Evolutionary conservation across 2,113 vertebrate species (phyloP).

Genomic region (Kryptolebias marmoratus): DNA sequence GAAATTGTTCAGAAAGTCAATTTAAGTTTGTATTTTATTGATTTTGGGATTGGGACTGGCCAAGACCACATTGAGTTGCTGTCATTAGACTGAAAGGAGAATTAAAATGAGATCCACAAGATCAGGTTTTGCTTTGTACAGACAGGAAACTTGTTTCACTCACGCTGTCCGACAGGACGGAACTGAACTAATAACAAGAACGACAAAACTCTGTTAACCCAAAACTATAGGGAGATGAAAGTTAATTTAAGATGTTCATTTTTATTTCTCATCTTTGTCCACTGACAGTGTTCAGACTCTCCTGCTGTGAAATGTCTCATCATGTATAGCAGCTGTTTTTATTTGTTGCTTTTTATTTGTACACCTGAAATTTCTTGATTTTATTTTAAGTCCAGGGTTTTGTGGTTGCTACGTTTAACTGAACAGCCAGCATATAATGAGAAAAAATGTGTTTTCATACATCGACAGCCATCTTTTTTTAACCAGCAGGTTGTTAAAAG

Average conservation of each 20-base stretch:
- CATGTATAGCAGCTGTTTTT: not conserved
- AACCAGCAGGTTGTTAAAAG: slow-evolving; percentile 53
- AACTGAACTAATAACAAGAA: not conserved
- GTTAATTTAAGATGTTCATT: not conserved
- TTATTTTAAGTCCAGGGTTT: slow-evolving; percentile 4
- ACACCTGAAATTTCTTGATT: slow-evolving; percentile 5
- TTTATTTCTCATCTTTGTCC: not conserved
- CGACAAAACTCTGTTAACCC: not conserved
- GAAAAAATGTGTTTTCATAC: slow-evolving; percentile 31
- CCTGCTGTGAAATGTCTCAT: not conserved
- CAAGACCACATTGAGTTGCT: not conserved
- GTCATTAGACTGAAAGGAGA: slow-evolving; percentile 1
- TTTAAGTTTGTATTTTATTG: not conserved
- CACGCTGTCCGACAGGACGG: not conserved
- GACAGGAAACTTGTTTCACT: not conserved
- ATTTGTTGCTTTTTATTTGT: not conserved
- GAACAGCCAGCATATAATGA: slow-evolving; percentile 27
- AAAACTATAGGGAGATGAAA: not conserved
- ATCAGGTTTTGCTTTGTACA: slow-evolving; percentile 10
- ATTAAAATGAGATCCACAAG: not conserved
- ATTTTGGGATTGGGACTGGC: not conserved
- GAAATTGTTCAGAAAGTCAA: not conserved
- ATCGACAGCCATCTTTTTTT: slow-evolving; percentile 55
- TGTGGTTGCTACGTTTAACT: not conserved
- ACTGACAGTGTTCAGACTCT: slow-evolving; percentile 8